These are phyloP conservation scores for Acanthococcus lagerstroemiae DNA, from an alignment of 2,888 invertebrate genomes.

Conservation along the genomic window DNA sequence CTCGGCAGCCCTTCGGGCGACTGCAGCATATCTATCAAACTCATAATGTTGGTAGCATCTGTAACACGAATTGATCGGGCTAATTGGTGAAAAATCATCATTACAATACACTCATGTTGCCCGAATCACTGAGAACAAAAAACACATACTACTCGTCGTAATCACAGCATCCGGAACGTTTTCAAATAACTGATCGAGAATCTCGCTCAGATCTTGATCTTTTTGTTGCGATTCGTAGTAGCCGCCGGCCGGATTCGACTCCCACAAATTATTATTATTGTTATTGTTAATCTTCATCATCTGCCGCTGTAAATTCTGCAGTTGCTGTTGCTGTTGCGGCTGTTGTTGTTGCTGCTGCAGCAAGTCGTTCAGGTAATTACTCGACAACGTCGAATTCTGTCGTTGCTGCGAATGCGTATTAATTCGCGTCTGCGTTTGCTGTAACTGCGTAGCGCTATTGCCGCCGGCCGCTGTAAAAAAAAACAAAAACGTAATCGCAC, in stretches of 20 bases:
- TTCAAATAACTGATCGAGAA: conserved; percentile 76
- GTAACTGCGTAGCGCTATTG: too few relatives aligned
- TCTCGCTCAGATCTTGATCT: conserved; percentile 67
- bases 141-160: background rate
- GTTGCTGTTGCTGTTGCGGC: conserved; percentile 37
- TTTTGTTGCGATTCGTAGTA: conserved; percentile 39
- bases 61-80: too few relatives aligned
- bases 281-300: conserved; percentile 42
- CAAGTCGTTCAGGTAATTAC: conserved; percentile 35
- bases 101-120: too few relatives aligned
- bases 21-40: conserved; percentile 44
- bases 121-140: conserved; percentile 39
- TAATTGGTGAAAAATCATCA: too few relatives aligned
- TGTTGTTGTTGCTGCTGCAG: conserved; percentile 40
- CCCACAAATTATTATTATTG: conserved; percentile 42
- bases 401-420: conserved; percentile 7
- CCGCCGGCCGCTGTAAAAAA: background rate
- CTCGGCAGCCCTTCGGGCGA: conserved; percentile 33
- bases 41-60: too few relatives aligned
- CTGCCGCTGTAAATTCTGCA: conserved; percentile 42
- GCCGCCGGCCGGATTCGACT: conserved; percentile 24
- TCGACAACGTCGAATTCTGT: background rate
- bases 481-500: background rate
- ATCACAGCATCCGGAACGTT: conserved; percentile 58
- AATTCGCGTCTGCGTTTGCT: background rate